phyloP scores from a whole-genome alignment of 1,140 invertebrate species.

The Nasonia longicornis region DNA sequence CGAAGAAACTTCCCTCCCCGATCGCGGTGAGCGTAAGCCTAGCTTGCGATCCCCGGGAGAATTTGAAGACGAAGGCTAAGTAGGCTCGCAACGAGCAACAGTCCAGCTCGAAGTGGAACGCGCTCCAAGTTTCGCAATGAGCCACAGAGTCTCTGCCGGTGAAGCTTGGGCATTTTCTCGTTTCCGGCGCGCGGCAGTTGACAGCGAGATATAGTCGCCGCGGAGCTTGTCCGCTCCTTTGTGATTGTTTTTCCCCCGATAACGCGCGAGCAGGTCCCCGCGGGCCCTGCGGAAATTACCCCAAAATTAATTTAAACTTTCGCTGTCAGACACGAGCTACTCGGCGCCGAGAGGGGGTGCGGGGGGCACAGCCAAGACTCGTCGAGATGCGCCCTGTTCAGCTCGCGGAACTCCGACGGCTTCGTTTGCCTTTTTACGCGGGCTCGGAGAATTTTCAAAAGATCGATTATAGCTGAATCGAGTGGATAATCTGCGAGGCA shows the following conservation, averaged over 20 bases:
- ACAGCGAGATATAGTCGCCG: slow-evolving; percentile 48
- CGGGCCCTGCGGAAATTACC: slow-evolving; percentile 50
- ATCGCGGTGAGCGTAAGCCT: no score
- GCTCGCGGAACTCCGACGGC: not conserved
- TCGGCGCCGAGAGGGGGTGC: not conserved
- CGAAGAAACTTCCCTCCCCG: no score
- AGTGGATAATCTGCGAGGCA: no score
- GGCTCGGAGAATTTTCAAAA: no score
- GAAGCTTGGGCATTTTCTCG: slow-evolving; percentile 45
- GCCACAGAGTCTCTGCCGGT: slow-evolving; percentile 2
- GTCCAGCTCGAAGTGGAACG: not conserved
- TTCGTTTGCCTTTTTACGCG: no score
- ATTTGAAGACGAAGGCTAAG: not conserved
- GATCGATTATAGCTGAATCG: no score
- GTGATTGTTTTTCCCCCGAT: slow-evolving; percentile 51
- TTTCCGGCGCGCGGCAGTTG: slow-evolving; percentile 47
- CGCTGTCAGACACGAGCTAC: slow-evolving; percentile 10
- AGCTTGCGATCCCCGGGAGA: no score
- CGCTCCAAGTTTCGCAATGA: slow-evolving; percentile 5
- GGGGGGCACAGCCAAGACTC: no score
- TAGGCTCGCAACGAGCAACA: not conserved
- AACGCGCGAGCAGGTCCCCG: slow-evolving; percentile 39
- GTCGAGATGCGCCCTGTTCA: not conserved
- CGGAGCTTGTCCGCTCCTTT: not conserved
- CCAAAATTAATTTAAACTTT: slow-evolving; percentile 56